These are phyloP conservation scores for Drosophila nasuta DNA, from an alignment of 1,140 invertebrate genomes.

Conservation along the genomic window DNA sequence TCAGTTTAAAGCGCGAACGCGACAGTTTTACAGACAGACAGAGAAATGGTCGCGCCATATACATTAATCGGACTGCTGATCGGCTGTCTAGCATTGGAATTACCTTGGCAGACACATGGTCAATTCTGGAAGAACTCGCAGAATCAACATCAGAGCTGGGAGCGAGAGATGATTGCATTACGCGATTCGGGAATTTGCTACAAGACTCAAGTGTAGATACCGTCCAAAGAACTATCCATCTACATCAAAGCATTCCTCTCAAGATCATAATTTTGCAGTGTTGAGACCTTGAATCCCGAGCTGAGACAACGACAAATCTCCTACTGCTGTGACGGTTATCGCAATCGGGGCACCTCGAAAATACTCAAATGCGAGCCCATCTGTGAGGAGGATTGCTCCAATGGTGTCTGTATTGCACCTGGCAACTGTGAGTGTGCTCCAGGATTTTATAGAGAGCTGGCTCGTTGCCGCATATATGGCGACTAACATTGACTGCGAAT, in stretches of 20 bases:
- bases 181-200: slow-evolving; percentile 62
- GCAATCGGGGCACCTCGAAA: slow-evolving; percentile 34
- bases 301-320: slow-evolving; percentile 61
- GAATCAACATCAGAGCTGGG: slow-evolving; percentile 32
- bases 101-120: slow-evolving; percentile 13
- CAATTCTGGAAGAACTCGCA: slow-evolving; percentile 55
- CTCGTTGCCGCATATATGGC: slow-evolving; percentile 36
- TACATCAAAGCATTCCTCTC: background rate
- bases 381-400: slow-evolving; percentile 86
- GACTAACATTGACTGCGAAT: background rate
- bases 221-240: background rate
- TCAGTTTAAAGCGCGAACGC: slow-evolving; percentile 24
- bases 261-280: slow-evolving; percentile 35
- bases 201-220: slow-evolving; percentile 28
- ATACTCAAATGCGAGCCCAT: slow-evolving; percentile 86
- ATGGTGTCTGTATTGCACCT: slow-evolving; percentile 86
- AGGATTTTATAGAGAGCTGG: slow-evolving; percentile 49
- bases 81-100: slow-evolving; percentile 30
- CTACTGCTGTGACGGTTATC: slow-evolving; percentile 71
- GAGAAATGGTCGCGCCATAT: slow-evolving; percentile 2
- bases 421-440: slow-evolving; percentile 85
- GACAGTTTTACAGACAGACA: background rate
- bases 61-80: slow-evolving; percentile 45
- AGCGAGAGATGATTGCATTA: slow-evolving; percentile 36
- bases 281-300: slow-evolving; percentile 58